These are phyloP conservation scores for Cataglyphis albicans DNA, from an alignment of 2,888 invertebrate species.

Conservation along the genomic window DNA sequence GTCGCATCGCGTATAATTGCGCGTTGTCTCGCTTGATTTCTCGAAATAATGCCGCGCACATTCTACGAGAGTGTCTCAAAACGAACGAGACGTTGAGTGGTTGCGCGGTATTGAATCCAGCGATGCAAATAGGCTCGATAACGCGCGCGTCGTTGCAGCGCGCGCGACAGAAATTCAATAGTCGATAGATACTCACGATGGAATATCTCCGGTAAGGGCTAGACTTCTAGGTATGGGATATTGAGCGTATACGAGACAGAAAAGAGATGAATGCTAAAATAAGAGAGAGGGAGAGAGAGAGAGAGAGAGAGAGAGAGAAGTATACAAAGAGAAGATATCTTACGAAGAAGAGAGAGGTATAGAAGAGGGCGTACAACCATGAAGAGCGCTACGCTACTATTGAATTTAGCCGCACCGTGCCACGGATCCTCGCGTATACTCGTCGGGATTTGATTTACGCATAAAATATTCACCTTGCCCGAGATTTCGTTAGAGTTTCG, in stretches of 20 bases:
- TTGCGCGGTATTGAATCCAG: slow-evolving; percentile 51
- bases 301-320: background rate
- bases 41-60: slow-evolving; percentile 36
- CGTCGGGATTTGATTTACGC: slow-evolving; percentile 79
- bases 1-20: slow-evolving; percentile 23
- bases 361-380: slow-evolving; percentile 53
- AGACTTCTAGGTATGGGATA: slow-evolving; percentile 31
- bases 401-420: slow-evolving; percentile 78
- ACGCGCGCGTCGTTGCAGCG: slow-evolving; percentile 70
- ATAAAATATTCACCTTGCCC: slow-evolving; percentile 82
- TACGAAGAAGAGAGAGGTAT: slow-evolving; percentile 45
- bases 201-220: slow-evolving; percentile 72
- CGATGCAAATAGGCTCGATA: slow-evolving; percentile 72
- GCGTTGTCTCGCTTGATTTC: slow-evolving; percentile 27
- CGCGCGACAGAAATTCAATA: slow-evolving; percentile 81
- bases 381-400: slow-evolving; percentile 74
- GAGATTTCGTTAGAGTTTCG: slow-evolving; percentile 81
- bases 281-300: background rate
- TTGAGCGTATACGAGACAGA: slow-evolving; percentile 12
- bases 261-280: background rate
- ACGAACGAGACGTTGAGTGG: slow-evolving; percentile 55
- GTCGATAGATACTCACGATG: slow-evolving; percentile 77
- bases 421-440: slow-evolving; percentile 75
- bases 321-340: background rate
- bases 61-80: slow-evolving; percentile 32